Conservation (phyloP, 2,113 vertebrate species). For the Sarotherodon lohbergeri region DNA sequence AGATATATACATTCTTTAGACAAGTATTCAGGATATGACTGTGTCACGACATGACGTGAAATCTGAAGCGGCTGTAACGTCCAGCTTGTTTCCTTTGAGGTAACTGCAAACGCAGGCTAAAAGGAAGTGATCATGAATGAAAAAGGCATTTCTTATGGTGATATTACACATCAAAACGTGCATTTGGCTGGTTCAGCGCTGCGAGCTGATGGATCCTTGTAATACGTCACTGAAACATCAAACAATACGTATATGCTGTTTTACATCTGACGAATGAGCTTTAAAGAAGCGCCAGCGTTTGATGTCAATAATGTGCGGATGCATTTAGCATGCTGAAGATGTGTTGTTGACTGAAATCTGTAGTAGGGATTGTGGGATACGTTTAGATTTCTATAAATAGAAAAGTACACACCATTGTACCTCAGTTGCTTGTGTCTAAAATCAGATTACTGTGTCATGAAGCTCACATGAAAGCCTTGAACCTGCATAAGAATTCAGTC, state of each 20-base stretch:
- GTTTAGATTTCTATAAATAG: background rate
- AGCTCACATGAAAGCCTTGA: background rate
- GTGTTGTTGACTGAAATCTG: background rate
- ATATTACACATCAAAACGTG: background rate
- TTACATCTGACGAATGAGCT: background rate
- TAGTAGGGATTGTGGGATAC: background rate
- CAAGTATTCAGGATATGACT: background rate
- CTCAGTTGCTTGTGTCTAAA: background rate
- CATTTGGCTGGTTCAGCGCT: background rate
- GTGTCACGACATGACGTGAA: background rate
- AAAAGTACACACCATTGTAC: background rate
- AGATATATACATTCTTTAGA: background rate
- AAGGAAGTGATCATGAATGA: background rate
- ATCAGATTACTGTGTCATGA: background rate
- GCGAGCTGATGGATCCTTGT: background rate
- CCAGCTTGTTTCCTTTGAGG: background rate
- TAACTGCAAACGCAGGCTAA: background rate
- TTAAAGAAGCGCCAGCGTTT: background rate
- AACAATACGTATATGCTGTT: background rate
- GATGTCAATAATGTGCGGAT: background rate
- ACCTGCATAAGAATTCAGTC: background rate
- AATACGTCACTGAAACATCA: background rate
- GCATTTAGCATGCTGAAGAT: background rate
- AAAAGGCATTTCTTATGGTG: background rate
- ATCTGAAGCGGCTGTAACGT: background rate